These are phyloP conservation scores for Polypterus senegalus DNA, from an alignment of 2,113 vertebrate species.

Conservation along the genomic window DNA sequence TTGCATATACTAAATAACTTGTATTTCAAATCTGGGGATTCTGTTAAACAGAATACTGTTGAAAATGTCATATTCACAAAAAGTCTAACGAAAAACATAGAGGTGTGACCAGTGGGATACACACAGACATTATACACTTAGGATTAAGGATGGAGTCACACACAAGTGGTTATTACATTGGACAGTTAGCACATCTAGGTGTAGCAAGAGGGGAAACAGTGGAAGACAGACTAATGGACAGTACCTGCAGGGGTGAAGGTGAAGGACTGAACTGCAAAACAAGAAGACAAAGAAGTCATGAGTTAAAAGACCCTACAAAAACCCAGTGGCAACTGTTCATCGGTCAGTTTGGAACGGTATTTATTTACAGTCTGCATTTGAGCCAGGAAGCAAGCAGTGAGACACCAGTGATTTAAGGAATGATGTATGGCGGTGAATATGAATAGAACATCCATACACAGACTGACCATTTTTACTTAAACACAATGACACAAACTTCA, in stretches of 20 bases:
- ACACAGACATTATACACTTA: neutral
- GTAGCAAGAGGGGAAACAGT: constrained; percentile 19
- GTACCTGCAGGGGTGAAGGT: constrained; percentile 81
- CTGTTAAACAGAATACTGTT: too few relatives aligned
- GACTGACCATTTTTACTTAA: too few relatives aligned
- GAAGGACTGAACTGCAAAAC: constrained; percentile 83
- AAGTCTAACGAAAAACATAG: too few relatives aligned
- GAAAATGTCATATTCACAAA: too few relatives aligned
- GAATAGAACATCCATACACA: constrained; percentile 18
- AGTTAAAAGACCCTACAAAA: constrained; percentile 48
- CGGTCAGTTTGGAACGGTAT: neutral
- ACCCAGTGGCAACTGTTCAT: neutral
- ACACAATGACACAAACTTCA: too few relatives aligned
- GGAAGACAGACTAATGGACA: constrained; percentile 70
- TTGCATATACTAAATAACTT: too few relatives aligned
- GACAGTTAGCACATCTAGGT: constrained; percentile 19
- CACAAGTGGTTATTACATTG: neutral
- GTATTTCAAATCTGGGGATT: too few relatives aligned
- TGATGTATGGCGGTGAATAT: constrained; percentile 15
- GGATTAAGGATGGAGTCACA: neutral
- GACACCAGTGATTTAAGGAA: constrained; percentile 24
- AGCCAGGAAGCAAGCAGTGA: constrained; percentile 46
- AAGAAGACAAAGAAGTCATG: constrained; percentile 73
- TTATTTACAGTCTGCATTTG: constrained; percentile 26
- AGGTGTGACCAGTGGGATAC: neutral